A percentile compares a stretch with the other conserved stretches of the same genome.
These are phyloP conservation scores for Tiaroga cobitis DNA, from an alignment of 2,797 vertebrate species.

Conservation along the genomic window DNA sequence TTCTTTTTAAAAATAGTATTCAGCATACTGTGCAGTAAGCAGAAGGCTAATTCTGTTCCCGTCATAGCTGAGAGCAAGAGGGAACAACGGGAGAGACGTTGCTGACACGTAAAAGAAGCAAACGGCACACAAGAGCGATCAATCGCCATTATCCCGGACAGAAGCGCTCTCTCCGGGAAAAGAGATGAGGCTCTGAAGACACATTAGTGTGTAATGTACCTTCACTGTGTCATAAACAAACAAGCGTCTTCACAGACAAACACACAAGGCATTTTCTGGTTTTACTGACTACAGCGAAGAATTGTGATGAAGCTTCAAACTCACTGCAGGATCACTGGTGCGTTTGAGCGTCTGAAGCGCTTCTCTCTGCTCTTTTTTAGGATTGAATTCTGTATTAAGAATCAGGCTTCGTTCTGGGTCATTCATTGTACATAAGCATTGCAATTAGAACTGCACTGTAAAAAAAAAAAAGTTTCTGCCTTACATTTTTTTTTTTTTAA, in stretches of 20 bases:
- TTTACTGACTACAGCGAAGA: constrained; percentile 26
- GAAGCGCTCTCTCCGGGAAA: constrained; percentile 24
- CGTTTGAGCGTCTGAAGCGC: not conserved
- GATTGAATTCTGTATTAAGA: not conserved
- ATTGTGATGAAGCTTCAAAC: not conserved
- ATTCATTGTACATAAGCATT: not conserved
- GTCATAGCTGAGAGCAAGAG: not conserved
- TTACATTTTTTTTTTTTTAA: too few relatives aligned
- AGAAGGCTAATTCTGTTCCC: not conserved
- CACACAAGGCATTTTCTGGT: not conserved
- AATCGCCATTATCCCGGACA: constrained; percentile 30
- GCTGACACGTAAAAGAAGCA: not conserved
- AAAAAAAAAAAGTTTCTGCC: too few relatives aligned
- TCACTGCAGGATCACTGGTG: not conserved
- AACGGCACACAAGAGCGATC: not conserved
- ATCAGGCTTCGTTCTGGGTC: not conserved
- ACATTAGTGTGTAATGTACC: constrained; percentile 43
- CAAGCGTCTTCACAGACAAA: constrained; percentile 21
- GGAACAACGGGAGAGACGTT: not conserved
- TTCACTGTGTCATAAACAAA: constrained; percentile 44
- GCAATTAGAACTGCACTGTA: not conserved
- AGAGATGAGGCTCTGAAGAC: constrained; percentile 21
- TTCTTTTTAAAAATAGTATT: constrained; percentile 6
- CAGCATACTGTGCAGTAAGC: not conserved
- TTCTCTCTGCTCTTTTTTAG: not conserved